Evolutionary conservation across 2,888 invertebrate genomes (phyloP), one percentile per base, ranked within the genome.

Genomic region (Catonia carolina): DNA sequence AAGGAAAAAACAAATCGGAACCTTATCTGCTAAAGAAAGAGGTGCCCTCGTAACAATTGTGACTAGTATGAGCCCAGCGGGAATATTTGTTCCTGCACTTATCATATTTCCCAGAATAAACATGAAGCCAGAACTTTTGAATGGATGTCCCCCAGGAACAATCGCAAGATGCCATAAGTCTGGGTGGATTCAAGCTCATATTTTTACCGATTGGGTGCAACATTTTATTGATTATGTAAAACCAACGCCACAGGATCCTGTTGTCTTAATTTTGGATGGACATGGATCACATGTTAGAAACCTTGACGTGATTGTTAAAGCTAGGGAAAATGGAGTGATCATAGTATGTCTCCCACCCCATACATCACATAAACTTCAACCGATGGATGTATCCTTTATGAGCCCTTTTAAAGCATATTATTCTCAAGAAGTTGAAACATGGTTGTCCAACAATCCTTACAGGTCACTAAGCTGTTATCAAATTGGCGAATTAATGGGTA

Each of bases 21-120:
- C 66, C 45, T 14, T 67, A 52, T 66, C 67, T 5, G 68, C 69
- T 45, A 67, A 67, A 10, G 68, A 71, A 66, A 58, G 69, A 51
- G 69, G 68, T 5, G 63, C 65, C 14, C 58, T 64, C 10, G 60
- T 68, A 5, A 68, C 69, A 12, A 55, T 65, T 18, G 63, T 67
- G 15, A 63, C 58, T n/a, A 64, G 65, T 37, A 67, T 70, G 65
- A 65, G 58, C 55, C 68, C 67, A 42, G 62, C 64, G 41, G 68
- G 69, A 2, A 49, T 41, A 17, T 67, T 59, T 63, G 62, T 72
- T n/a, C 70, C 70, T 2, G 71, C 71, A 4, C 58, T 67, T 33
- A 57, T 71, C 12, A 67, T 72, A 55, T 72, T 69, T 62, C 64
- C 65, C 1, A 50, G 69, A 6, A 67, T 69, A 59, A 66, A 68